Conservation (phyloP, 2,888 invertebrate genomes). For the Drosophila kuntzei region DNA sequence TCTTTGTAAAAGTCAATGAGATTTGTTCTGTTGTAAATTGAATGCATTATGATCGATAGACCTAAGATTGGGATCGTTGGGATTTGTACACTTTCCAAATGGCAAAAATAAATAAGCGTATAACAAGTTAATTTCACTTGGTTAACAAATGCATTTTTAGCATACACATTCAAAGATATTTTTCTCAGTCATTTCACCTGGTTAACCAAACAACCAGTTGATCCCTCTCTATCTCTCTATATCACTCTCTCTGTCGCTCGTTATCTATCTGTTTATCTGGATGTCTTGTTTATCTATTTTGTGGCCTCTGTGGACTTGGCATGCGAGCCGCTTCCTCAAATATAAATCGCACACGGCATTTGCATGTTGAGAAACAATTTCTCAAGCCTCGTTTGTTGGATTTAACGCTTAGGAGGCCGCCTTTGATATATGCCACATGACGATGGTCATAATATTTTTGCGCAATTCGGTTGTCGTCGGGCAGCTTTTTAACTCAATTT, state of each 20-base stretch:
- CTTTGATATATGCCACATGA: slow-evolving; percentile 77
- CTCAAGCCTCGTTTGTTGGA: slow-evolving; percentile 62
- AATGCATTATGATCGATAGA: slow-evolving; percentile 12
- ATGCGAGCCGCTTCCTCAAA: slow-evolving; percentile 81
- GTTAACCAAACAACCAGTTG: slow-evolving; percentile 38
- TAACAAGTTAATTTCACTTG: slow-evolving; percentile 75
- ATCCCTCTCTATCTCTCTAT: slow-evolving; percentile 21
- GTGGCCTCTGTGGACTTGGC: slow-evolving; percentile 48
- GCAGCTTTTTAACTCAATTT: slow-evolving; percentile 71
- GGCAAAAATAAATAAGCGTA: slow-evolving; percentile 51
- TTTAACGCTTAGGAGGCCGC: slow-evolving; percentile 63
- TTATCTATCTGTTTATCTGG: slow-evolving; percentile 47
- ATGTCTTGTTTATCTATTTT: slow-evolving; percentile 49
- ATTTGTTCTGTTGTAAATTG: slow-evolving; percentile 23
- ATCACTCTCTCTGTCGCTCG: slow-evolving; percentile 9
- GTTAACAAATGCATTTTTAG: slow-evolving; percentile 60
- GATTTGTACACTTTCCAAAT: slow-evolving; percentile 69
- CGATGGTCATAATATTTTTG: slow-evolving; percentile 83
- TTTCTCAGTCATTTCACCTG: slow-evolving; percentile 74
- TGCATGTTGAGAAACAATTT: slow-evolving; percentile 81
- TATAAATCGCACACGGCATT: slow-evolving; percentile 79
- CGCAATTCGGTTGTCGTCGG: slow-evolving; percentile 83
- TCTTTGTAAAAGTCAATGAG: slow-evolving; percentile 30
- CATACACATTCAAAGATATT: slow-evolving; percentile 54
- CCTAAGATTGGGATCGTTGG: slow-evolving; percentile 38